Percentiles rank a stretch among this genome's conserved stretches.
phyloP scores from a whole-genome alignment of 2,113 vertebrate species.

The Columba janthina region DNA sequence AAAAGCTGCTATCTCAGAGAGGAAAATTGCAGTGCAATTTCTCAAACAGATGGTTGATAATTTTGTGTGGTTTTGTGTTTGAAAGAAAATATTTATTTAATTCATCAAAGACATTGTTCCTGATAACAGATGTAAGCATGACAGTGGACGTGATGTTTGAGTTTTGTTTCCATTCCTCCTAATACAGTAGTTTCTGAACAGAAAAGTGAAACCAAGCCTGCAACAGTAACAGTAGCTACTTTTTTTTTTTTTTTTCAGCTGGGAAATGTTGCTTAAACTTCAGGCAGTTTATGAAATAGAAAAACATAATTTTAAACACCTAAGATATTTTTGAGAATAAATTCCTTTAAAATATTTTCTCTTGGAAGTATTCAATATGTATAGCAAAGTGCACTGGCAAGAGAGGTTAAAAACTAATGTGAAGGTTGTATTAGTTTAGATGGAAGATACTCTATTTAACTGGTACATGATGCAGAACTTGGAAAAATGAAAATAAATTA shows the following conservation, averaged over 20 bases:
- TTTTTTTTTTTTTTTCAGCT: neutral
- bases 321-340: neutral
- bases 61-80: neutral
- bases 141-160: neutral
- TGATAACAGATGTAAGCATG: neutral
- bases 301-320: neutral
- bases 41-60: neutral
- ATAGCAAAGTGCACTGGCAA: neutral
- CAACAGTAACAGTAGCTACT: neutral
- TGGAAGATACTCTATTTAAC: neutral
- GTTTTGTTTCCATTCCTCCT: neutral
- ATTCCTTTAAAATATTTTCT: neutral
- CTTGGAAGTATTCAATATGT: neutral
- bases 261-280: neutral
- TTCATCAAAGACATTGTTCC: neutral
- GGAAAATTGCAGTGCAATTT: neutral
- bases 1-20: neutral
- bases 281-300: neutral
- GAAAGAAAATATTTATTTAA: neutral
- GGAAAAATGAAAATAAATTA: neutral
- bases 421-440: neutral
- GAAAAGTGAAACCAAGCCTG: neutral
- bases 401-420: neutral
- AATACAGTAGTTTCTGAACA: neutral
- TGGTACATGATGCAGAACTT: neutral